A percentile compares a stretch with the other conserved stretches of the same genome.
These are phyloP conservation scores for Parnassius smintheus DNA, from an alignment of 2,888 invertebrate species.

Conservation along the genomic window DNA sequence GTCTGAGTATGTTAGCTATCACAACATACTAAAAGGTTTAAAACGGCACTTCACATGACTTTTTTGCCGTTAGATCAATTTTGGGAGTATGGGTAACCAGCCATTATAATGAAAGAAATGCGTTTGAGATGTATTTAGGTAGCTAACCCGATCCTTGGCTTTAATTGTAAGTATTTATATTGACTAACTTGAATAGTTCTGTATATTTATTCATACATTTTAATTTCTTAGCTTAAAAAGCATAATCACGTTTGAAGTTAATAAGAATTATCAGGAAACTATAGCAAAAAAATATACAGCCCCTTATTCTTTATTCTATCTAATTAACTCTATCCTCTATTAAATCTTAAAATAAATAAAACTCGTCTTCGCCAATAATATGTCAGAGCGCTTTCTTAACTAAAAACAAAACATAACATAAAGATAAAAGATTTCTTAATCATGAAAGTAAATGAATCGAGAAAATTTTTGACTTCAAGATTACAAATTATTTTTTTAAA, in stretches of 20 bases:
- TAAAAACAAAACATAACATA: background rate
- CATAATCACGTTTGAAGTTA: constrained; percentile 13
- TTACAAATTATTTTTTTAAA: background rate
- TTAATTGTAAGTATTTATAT: constrained; percentile 2
- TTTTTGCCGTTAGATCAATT: background rate
- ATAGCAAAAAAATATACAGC: constrained; percentile 13
- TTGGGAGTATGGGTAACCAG: background rate
- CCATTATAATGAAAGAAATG: background rate
- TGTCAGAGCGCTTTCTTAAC: background rate
- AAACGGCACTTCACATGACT: background rate
- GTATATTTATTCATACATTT: constrained; percentile 6
- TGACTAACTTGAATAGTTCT: background rate
- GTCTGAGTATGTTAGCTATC: background rate
- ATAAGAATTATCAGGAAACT: constrained; percentile 7
- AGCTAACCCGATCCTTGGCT: background rate
- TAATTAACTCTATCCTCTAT: too few species aligned
- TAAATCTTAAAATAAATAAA: constrained; percentile 9
- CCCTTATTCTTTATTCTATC: background rate
- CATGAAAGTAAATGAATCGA: background rate
- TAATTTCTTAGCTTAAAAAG: constrained; percentile 10
- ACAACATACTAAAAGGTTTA: background rate
- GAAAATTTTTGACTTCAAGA: background rate
- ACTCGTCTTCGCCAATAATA: background rate
- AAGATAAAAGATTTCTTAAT: background rate
- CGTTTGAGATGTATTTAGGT: background rate